Percentiles rank a stretch among this genome's conserved stretches.
phyloP scores from a whole-genome alignment of 2,113 vertebrate genomes.

The Sitta europaea region DNA sequence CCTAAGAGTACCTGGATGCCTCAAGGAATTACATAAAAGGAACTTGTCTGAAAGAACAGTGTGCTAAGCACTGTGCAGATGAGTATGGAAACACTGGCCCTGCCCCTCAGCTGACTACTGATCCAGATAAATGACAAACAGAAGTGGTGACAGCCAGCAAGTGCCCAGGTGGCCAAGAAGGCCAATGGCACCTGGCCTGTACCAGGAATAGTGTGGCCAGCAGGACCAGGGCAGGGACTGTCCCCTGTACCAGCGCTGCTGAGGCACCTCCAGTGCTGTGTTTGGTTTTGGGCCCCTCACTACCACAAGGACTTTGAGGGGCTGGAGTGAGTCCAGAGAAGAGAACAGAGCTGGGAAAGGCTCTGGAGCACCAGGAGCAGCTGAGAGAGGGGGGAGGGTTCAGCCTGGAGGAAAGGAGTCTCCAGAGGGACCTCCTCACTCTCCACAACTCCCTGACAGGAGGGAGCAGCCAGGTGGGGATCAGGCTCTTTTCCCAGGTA shows the following conservation, averaged over 20 bases:
- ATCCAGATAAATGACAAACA: background rate
- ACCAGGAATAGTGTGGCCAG: background rate
- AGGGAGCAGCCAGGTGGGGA: accelerated
- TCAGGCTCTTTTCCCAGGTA: background rate
- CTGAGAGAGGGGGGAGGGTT: background rate
- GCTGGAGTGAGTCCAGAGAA: background rate
- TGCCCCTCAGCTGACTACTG: background rate
- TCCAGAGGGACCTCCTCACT: background rate
- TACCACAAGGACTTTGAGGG: background rate
- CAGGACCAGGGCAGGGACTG: background rate
- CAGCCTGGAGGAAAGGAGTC: background rate
- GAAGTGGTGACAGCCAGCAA: background rate
- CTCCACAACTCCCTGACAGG: background rate
- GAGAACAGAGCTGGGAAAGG: background rate
- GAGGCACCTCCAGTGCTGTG: background rate
- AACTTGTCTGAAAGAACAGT: background rate
- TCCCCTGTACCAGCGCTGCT: background rate
- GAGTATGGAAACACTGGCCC: background rate
- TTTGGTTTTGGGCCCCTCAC: background rate
- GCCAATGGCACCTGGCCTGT: background rate
- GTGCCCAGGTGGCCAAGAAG: background rate
- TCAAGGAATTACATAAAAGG: background rate
- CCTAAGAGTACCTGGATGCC: background rate
- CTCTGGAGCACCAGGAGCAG: background rate
- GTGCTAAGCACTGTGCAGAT: background rate